Percentiles rank a stretch among this genome's conserved stretches.
Conservation (phyloP, 2,113 vertebrate genomes). For the Aptenodytes patagonicus region DNA sequence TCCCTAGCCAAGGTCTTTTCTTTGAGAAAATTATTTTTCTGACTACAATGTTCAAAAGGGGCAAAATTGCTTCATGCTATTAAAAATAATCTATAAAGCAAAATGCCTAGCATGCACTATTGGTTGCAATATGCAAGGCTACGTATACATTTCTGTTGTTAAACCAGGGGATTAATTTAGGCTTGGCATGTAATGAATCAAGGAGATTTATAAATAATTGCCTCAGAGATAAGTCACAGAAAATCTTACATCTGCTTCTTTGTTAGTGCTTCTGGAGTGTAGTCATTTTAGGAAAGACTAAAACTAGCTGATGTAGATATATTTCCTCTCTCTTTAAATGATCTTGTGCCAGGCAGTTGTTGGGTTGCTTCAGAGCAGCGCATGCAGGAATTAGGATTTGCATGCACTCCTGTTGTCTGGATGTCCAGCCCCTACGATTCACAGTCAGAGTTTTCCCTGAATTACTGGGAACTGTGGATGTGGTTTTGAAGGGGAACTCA, state of each 20-base stretch:
- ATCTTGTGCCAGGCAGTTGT: not conserved
- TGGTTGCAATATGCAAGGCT: not conserved
- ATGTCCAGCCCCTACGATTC: accelerated
- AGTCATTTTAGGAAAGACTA: conserved; percentile 44
- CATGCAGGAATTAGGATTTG: not conserved
- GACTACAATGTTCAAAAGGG: not conserved
- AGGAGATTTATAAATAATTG: conserved; percentile 58
- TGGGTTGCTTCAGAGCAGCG: not conserved
- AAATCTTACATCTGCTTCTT: conserved; percentile 58
- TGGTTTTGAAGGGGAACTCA: not conserved
- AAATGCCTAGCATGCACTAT: conserved; percentile 4
- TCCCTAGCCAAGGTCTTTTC: not conserved
- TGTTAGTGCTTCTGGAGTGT: conserved; percentile 44
- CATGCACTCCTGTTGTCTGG: not conserved
- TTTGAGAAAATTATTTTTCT: conserved; percentile 1
- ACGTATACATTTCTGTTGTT: not conserved
- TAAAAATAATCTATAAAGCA: not conserved
- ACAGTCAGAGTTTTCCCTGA: not conserved
- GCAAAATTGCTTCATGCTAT: not conserved
- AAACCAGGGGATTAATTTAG: conserved; percentile 39
- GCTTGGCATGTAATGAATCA: conserved; percentile 18
- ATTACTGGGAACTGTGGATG: not conserved
- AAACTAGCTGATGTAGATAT: conserved; percentile 22
- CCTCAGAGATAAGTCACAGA: conserved; percentile 28
- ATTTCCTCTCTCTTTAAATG: not conserved